Evolutionary conservation across 2,797 vertebrate genomes (phyloP).

Genomic region (Eidolon dupreanum): DNA sequence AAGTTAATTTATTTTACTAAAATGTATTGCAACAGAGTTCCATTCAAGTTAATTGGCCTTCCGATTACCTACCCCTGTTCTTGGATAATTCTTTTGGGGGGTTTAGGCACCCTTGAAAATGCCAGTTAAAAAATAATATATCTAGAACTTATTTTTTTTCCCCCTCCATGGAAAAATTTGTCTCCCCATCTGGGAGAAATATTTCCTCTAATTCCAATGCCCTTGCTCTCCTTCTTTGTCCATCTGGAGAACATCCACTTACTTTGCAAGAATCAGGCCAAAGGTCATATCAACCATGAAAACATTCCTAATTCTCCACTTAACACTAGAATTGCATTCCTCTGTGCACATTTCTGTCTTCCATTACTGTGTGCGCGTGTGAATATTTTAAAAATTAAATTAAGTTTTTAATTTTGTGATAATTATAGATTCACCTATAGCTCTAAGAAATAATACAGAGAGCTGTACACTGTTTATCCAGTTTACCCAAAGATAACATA

Average conservation of each 20-base stretch:
- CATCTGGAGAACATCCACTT: background rate
- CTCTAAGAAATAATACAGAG: background rate
- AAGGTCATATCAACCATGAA: background rate
- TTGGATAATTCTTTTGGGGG: background rate
- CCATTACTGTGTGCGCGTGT: background rate
- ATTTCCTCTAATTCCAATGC: background rate
- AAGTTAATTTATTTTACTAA: slow-evolving; percentile 27
- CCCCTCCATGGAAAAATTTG: background rate
- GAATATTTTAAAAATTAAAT: background rate
- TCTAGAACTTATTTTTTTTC: background rate
- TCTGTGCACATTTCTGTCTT: background rate
- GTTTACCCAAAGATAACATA: background rate
- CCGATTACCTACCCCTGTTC: background rate
- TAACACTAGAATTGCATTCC: background rate
- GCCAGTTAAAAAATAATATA: background rate
- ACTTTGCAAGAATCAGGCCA: background rate
- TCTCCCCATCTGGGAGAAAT: background rate
- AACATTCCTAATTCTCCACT: background rate
- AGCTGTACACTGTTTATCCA: background rate
- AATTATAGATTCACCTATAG: background rate
- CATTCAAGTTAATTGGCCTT: background rate
- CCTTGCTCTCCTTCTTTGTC: background rate
- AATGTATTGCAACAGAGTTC: background rate
- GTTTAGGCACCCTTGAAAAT: background rate
- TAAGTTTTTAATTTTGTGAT: background rate